Evolutionary conservation across 2,888 invertebrate species (phyloP).

Genomic region (Pterobdella sp.): DNA sequence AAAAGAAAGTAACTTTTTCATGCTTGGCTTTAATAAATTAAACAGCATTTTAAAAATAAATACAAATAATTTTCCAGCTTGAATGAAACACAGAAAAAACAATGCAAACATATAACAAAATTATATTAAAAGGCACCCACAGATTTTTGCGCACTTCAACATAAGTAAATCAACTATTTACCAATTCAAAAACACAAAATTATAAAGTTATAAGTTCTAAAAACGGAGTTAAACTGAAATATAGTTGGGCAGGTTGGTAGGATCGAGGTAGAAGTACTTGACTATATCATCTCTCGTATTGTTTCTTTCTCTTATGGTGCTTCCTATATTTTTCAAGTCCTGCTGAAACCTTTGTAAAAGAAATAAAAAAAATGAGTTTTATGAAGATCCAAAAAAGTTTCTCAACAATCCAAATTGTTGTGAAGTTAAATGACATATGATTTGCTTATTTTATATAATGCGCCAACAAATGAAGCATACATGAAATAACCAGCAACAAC

Average conservation of each 20-base stretch:
- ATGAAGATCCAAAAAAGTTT: no score
- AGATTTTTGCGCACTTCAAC: not conserved
- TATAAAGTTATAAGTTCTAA: not conserved
- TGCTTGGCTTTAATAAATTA: no score
- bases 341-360: slow-evolving; percentile 44
- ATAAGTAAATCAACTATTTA: no score
- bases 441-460: no score
- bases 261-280: slow-evolving; percentile 50
- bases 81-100: not conserved
- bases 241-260: slow-evolving; percentile 51
- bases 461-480: no score
- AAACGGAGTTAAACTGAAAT: slow-evolving; percentile 45
- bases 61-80: not conserved
- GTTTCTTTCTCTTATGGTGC: slow-evolving; percentile 48
- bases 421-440: no score
- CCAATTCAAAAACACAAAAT: not conserved
- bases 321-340: slow-evolving; percentile 46
- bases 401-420: no score
- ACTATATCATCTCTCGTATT: slow-evolving; percentile 41
- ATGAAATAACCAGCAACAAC: no score
- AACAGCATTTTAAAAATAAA: not conserved
- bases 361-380: slow-evolving; percentile 5
- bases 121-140: not conserved
- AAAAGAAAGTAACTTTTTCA: no score
- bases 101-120: not conserved